phyloP scores from a whole-genome alignment of 2,888 invertebrate genomes.

The Xylota segnis region DNA sequence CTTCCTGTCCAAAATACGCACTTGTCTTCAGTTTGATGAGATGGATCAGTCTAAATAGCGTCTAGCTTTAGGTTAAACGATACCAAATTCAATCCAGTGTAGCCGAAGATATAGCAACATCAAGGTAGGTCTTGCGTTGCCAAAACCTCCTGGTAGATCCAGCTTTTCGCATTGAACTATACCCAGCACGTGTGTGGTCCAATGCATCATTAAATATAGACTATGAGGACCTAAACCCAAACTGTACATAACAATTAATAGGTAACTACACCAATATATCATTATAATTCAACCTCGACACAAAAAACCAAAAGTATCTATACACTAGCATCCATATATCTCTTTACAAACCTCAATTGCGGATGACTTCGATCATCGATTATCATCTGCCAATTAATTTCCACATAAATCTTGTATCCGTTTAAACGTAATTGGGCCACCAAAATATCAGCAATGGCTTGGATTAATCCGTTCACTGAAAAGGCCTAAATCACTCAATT shows the following conservation, averaged over 20 bases:
- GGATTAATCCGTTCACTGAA: slow-evolving; percentile 59
- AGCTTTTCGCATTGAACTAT: not conserved
- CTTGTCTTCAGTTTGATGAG: no score
- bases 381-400: slow-evolving; percentile 75
- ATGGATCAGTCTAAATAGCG: no score
- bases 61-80: no score
- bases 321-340: slow-evolving; percentile 11
- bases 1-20: no score
- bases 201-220: slow-evolving; percentile 3
- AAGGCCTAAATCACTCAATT: slow-evolving; percentile 74
- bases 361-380: slow-evolving; percentile 71
- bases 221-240: not conserved
- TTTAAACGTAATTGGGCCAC: slow-evolving; percentile 75
- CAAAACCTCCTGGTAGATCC: no score
- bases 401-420: slow-evolving; percentile 73
- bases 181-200: slow-evolving; percentile 33
- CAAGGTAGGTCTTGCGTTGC: no score
- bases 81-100: no score
- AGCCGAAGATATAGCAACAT: no score
- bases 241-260: slow-evolving; percentile 23
- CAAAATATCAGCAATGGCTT: slow-evolving; percentile 41
- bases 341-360: slow-evolving; percentile 5
- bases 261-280: slow-evolving; percentile 20
- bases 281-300: slow-evolving; percentile 11
- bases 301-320: not conserved